Base-by-base conservation (phyloP, 2,888 invertebrate species). In the Melanostoma scalare region DNA sequence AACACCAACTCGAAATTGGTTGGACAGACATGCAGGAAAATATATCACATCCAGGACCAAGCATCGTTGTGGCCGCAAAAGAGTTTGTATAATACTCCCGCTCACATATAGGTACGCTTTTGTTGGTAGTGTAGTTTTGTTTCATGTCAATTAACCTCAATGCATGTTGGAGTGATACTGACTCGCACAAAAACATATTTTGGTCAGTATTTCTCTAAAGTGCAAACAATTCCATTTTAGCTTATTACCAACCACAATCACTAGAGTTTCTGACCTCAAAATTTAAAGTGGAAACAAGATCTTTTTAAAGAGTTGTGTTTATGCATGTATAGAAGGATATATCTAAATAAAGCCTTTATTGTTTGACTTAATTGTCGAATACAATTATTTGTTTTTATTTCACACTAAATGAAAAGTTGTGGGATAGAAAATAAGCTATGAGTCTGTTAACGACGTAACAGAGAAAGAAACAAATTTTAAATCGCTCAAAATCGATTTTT, bases 1-100 rank as follows among this genome's bases (percentile, higher is more conserved):
- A 35, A 42, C 50, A 36, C 65, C 53, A 40, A 40, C 36, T 56
- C 30, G 58, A 72, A 72, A 77, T 65, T 71, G 71, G 4, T 61
- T 38, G 38, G 63, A 50, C 71, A 69, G 40, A 42, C 40, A 50
- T 48, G 30, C 46, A 65, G 30, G 30, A 48, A 44, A 36, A 67
- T 30, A 31, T 31, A 56, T 33, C 35, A 46, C 33, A 68, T 42
- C 10, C 40, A 48, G 46, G 46, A 33, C 30, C 58, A 20, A 20
- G 20, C 20, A 56, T 40, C 31, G 6, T 42, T 58, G 10, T 58
- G 58, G 58, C 58, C 58, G 33, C 58, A 50, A 30, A 58, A 58
- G 6, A 42, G n/a, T 44, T 56, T 31, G 42, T 44, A n/a, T n/a
- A 44, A 33, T 33, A 58, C 1, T 3, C 42, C 20, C 38, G 30